A percentile compares a stretch with the other conserved stretches of the same genome.
Evolutionary conservation across 1,140 invertebrate genomes (phyloP).

Genomic region (Phortica variegata): DNA sequence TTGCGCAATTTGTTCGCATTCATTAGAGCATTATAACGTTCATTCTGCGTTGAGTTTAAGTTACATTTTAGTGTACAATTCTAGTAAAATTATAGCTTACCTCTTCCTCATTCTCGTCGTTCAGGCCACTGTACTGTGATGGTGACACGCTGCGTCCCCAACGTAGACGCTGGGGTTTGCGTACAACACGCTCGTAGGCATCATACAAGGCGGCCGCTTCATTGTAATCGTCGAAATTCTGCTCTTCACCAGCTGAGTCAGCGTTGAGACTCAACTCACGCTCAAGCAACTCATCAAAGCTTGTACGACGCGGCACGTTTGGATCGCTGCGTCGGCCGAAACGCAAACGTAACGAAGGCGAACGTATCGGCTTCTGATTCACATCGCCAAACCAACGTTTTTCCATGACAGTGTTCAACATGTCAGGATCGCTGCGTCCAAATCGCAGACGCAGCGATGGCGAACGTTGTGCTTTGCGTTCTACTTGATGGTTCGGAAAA

Average conservation of each 20-base stretch:
- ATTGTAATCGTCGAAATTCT: constrained; percentile 9
- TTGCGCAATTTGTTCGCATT: constrained; percentile 31
- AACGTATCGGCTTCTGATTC: constrained; percentile 60
- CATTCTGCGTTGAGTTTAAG: no score
- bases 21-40: constrained; percentile 25
- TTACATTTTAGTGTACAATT: no score
- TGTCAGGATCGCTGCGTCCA: constrained; percentile 68
- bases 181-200: constrained; percentile 33
- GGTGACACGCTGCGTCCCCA: constrained; percentile 43
- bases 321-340: constrained; percentile 67
- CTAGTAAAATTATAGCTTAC: no score
- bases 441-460: constrained; percentile 70
- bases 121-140: constrained; percentile 4
- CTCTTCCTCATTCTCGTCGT: constrained; percentile 25
- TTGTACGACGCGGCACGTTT: constrained; percentile 56
- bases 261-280: constrained; percentile 36
- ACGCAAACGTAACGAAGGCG: constrained; percentile 64
- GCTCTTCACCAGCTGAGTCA: constrained; percentile 17
- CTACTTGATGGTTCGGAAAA: constrained; percentile 64
- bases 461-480: constrained; percentile 70
- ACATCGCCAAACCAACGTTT: constrained; percentile 56
- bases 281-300: constrained; percentile 38
- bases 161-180: constrained; percentile 49
- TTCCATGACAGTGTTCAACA: constrained; percentile 33
- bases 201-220: constrained; percentile 28